A percentile compares a stretch with the other conserved stretches of the same genome.
Evolutionary conservation across 2,797 vertebrate genomes (phyloP).

Genomic region (Forpus xanthops): DNA sequence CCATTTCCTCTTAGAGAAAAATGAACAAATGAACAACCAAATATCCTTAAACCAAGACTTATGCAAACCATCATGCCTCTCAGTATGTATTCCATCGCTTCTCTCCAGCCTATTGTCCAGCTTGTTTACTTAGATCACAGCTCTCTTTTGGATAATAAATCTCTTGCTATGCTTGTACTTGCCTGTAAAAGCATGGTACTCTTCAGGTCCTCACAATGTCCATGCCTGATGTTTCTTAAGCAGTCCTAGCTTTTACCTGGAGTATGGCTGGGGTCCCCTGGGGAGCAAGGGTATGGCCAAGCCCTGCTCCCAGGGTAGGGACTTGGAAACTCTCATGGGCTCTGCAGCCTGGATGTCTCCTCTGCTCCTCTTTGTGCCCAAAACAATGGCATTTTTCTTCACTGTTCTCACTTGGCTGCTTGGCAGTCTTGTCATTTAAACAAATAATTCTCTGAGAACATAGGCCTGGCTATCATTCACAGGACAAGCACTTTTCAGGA

Average conservation of each 20-base stretch:
- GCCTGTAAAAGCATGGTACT: background rate
- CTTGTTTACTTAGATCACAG: constrained; percentile 32
- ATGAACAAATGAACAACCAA: background rate
- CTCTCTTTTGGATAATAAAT: constrained; percentile 19
- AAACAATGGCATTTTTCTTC: constrained; percentile 42
- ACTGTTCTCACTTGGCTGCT: background rate
- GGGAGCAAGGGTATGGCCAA: background rate
- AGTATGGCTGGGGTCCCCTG: background rate
- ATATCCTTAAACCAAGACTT: background rate
- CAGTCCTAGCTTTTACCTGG: background rate
- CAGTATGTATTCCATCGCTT: background rate
- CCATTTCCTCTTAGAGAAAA: background rate
- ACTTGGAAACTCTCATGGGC: background rate
- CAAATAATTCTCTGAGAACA: constrained; percentile 11
- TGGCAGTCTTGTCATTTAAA: background rate
- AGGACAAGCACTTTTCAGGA: background rate
- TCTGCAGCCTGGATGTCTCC: background rate
- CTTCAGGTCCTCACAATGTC: fast-evolving
- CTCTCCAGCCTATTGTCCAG: constrained; percentile 30
- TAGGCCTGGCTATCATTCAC: background rate
- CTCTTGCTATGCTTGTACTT: background rate
- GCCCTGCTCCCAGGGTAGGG: background rate
- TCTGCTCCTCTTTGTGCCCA: background rate
- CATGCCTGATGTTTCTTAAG: background rate
- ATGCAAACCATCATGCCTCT: background rate